A percentile compares a stretch with the other conserved stretches of the same genome.
These are phyloP conservation scores for Lucilia sericata DNA, from an alignment of 1,140 invertebrate genomes.

Conservation along the genomic window DNA sequence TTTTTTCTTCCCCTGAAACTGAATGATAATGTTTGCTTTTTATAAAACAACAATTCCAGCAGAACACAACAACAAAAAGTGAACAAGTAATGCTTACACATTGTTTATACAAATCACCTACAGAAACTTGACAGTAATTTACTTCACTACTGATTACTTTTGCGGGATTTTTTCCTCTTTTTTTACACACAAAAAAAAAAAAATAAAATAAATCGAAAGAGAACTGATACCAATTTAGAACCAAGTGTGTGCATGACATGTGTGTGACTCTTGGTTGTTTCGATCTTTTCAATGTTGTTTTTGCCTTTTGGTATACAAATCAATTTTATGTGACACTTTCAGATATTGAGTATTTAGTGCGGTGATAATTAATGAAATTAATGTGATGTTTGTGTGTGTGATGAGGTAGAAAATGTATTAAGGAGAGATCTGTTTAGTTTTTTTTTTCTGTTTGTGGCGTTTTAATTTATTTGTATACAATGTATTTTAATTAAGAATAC, in stretches of 20 bases:
- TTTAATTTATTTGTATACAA: not conserved
- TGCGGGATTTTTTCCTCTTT: conserved; percentile 12
- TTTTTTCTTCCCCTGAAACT: not conserved
- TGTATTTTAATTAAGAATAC: not conserved
- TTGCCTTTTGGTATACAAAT: conserved; percentile 30
- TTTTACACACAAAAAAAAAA: not conserved
- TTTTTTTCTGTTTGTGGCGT: not conserved
- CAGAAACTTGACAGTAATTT: conserved; percentile 40
- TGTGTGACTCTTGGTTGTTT: not conserved
- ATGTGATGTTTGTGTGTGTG: not conserved
- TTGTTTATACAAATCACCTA: conserved; percentile 43
- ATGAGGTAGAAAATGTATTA: not conserved
- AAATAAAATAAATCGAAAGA: too few species aligned
- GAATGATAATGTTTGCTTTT: conserved; percentile 41
- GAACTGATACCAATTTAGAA: not conserved
- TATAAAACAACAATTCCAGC: not conserved
- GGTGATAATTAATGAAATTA: conserved; percentile 42
- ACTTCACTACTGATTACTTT: conserved; percentile 42
- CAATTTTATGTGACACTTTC: conserved; percentile 44
- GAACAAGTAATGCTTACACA: not conserved
- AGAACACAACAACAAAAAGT: not conserved
- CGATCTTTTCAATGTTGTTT: not conserved
- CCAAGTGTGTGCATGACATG: not conserved
- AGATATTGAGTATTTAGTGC: conserved; percentile 38
- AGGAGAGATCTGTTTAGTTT: not conserved